Conservation (phyloP, 2,797 vertebrate genomes). For the Crypturellus tataupa region DNA sequence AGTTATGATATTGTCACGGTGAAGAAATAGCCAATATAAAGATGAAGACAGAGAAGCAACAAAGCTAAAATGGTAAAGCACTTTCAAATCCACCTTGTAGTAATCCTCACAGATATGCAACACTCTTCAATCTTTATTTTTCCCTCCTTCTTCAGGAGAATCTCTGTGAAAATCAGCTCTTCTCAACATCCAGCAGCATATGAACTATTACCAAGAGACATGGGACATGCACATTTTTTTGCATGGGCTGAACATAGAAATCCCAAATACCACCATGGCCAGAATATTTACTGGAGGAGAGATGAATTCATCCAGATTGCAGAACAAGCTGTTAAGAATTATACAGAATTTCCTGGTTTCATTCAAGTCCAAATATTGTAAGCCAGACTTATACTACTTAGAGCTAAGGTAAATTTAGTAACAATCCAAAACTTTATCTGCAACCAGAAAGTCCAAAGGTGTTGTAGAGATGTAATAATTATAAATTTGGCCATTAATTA, state of each 20-base stretch:
- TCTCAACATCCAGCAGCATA: background rate
- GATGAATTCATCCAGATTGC: background rate
- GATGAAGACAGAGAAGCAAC: background rate
- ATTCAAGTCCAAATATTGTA: background rate
- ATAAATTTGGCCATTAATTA: background rate
- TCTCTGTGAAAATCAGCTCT: background rate
- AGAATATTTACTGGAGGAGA: background rate
- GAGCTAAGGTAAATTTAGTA: background rate
- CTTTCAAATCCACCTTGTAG: background rate
- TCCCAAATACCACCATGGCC: background rate
- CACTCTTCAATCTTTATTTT: background rate
- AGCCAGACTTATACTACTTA: background rate
- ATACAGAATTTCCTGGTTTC: background rate
- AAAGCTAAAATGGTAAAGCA: background rate
- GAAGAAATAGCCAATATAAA: background rate
- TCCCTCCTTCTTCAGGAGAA: background rate
- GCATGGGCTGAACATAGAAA: background rate
- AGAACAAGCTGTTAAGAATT: background rate
- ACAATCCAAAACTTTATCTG: background rate
- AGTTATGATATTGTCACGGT: background rate
- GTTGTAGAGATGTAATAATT: background rate
- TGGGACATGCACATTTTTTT: background rate
- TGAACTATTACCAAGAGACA: background rate
- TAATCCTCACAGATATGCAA: background rate
- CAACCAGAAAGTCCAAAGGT: background rate